Base-by-base conservation (phyloP, 2,888 invertebrate genomes). In the Epirrhoe tristata region DNA sequence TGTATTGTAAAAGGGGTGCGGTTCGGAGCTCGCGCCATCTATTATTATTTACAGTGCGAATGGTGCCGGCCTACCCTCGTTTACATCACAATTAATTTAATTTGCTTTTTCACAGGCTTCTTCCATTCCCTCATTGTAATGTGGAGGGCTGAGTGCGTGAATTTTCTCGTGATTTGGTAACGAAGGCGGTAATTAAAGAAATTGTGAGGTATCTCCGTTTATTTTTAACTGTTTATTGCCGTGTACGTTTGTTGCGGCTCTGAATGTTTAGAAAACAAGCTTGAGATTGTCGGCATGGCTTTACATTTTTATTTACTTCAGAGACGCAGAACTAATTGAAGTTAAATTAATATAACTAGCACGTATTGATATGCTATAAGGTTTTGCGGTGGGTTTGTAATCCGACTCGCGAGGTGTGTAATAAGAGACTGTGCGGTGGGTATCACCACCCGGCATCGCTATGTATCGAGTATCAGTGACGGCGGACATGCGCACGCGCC, bases 21-120 rank as follows among this genome's bases (percentile, higher is more conserved):
- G 82, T 78, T 77, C 73, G 78, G 77, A 80, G 76, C 72, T 81
- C 82, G 77, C 79, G 82, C 83, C 87, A 88, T 89, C 86, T 86
- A 83, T 70, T 88, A 89, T 89, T 89, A 89, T 89, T 89, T 87
- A 89, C 86, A 86, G 84, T 81, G 78, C 81, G 83, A 80, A 86
- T 81, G 82, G 86, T 81, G 80, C 80, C 79, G 77, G 84, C 81
- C 84, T 85, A 88, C 91, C 90, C 91, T 90, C 90, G 90, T 91
- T 92, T 91, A 91, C 89, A 90, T 89, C 89, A 90, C 91, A 91
- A 91, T 90, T 91, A 91, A 92, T 88, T 92, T 92, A 92, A 91
- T 92, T 93, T 91, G 90, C 89, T 90, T 92, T 91, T 92, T 91
- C 89, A 90, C 89, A 86, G 91, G 91, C 89, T 92, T 91, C 92